Conservation (phyloP, 2,113 vertebrate genomes). For the Micronisus gabar region DNA sequence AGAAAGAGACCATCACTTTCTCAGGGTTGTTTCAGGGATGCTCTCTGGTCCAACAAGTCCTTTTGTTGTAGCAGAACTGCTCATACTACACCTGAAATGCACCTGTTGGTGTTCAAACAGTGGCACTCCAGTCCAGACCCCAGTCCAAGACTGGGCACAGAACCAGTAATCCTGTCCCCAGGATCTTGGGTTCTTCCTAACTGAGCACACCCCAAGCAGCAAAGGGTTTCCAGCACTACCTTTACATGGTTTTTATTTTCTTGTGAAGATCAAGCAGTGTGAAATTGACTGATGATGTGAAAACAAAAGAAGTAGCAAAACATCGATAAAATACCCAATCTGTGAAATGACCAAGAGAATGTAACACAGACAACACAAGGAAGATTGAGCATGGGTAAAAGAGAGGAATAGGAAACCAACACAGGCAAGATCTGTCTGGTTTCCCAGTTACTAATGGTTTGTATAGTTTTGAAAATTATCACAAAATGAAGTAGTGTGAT, state of each 20-base stretch:
- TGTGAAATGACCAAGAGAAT: neutral
- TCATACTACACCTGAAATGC: neutral
- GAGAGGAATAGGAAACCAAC: neutral
- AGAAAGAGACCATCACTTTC: neutral
- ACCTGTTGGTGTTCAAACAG: neutral
- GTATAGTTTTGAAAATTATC: neutral
- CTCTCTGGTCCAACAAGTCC: neutral
- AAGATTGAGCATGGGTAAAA: neutral
- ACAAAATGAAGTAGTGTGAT: neutral
- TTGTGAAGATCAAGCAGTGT: neutral
- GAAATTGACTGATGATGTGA: neutral
- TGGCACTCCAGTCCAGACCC: neutral
- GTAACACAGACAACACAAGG: neutral
- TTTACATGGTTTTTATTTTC: neutral
- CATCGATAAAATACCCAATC: neutral
- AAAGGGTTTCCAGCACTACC: neutral
- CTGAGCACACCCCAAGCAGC: neutral
- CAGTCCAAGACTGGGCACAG: neutral
- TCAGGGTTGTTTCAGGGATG: neutral
- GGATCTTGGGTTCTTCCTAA: neutral
- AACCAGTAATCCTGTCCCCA: neutral
- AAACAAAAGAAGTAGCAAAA: neutral
- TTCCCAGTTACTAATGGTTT: neutral
- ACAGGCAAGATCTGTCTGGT: neutral
- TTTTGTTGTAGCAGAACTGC: neutral